phyloP scores from a whole-genome alignment of 1,140 invertebrate species.

The Lordiphosa collinella region DNA sequence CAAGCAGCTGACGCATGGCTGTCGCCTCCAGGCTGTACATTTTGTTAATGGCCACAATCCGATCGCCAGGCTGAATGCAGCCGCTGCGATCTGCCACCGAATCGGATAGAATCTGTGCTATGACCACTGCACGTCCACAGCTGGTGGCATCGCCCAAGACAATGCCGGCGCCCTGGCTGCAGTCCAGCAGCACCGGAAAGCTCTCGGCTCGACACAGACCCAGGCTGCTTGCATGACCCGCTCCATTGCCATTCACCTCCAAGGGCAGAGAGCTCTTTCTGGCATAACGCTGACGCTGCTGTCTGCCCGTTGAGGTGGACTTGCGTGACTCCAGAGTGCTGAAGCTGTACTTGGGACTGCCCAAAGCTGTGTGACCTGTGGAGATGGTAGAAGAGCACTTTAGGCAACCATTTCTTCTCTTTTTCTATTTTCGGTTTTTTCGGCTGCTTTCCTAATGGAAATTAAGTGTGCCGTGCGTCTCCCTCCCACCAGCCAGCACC shows the following conservation, averaged over 20 bases:
- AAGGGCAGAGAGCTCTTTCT: slow-evolving; percentile 77
- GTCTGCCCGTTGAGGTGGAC: slow-evolving; percentile 46
- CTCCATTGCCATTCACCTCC: slow-evolving; percentile 30
- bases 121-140: slow-evolving; percentile 53
- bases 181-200: slow-evolving; percentile 76
- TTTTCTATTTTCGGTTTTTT: too few species aligned
- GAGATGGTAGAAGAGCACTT: not conserved
- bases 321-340: slow-evolving; percentile 78
- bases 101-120: slow-evolving; percentile 68
- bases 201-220: slow-evolving; percentile 74
- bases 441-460: not conserved
- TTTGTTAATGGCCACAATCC: slow-evolving; percentile 91
- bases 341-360: slow-evolving; percentile 79
- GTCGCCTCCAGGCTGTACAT: slow-evolving; percentile 82
- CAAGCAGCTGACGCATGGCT: slow-evolving; percentile 80
- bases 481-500: not conserved
- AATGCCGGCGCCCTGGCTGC: slow-evolving; percentile 76
- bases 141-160: slow-evolving; percentile 42
- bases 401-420: not conserved
- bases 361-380: slow-evolving; percentile 67
- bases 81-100: slow-evolving; percentile 83
- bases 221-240: slow-evolving; percentile 36
- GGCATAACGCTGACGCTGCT: slow-evolving; percentile 64
- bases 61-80: slow-evolving; percentile 90
- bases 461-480: not conserved